Percentiles rank a stretch among this genome's conserved stretches.
Conservation (phyloP, 2,113 vertebrate species). For the Diadophis punctatus region DNA sequence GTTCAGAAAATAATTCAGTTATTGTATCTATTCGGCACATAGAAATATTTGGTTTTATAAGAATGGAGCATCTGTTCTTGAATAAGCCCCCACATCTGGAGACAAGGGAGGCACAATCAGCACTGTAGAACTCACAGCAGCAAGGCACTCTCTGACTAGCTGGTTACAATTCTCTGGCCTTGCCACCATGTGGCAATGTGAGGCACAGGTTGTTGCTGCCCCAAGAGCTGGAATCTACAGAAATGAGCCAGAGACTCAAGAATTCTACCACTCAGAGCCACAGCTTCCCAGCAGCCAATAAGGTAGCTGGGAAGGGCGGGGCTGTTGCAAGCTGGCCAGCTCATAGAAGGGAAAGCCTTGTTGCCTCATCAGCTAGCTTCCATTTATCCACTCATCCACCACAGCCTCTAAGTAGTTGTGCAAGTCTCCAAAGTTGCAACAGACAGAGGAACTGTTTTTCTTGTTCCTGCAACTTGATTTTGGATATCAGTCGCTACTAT, state of each 20-base stretch:
- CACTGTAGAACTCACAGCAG: background rate
- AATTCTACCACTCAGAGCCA: background rate
- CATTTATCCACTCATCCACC: background rate
- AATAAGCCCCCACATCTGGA: background rate
- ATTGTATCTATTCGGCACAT: background rate
- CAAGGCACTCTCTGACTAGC: background rate
- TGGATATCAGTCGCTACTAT: background rate
- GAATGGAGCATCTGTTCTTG: background rate
- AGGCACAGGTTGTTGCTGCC: background rate
- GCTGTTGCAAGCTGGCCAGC: background rate
- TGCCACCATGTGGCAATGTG: background rate
- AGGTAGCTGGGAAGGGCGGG: background rate
- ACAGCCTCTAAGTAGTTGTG: background rate
- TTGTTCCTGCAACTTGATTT: background rate
- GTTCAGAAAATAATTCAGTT: background rate
- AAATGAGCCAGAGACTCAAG: background rate
- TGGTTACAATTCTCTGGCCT: background rate
- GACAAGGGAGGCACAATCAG: background rate
- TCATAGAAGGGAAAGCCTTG: conserved; percentile 6
- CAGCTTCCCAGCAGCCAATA: background rate
- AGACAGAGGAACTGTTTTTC: background rate
- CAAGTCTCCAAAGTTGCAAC: background rate
- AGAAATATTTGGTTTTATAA: background rate
- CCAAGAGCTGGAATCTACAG: background rate
- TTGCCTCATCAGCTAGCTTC: conserved; percentile 3